Evolutionary conservation across 2,888 invertebrate species (phyloP), one percentile per base, ranked within the genome.

Genomic region (Dicranocentrus wangi): DNA sequence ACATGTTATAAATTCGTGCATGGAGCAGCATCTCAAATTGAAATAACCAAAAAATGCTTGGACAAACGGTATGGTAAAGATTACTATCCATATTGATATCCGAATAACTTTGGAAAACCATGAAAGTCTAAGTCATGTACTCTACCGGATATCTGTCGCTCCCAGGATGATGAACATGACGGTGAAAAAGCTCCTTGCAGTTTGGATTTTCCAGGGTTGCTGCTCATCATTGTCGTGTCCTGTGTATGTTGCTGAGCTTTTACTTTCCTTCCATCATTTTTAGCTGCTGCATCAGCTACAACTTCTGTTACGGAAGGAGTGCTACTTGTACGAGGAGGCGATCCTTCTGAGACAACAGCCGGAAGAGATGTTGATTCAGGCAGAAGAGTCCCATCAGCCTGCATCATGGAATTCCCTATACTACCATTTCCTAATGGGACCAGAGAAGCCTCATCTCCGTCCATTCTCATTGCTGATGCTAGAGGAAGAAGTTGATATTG

Each of bases 361-460:
- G 81, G 70, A 63, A 43, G 65, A 28, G 65, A 63, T 51, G 77
- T 78, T 83, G 73, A 61, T 70, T 58, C 71, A 65, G 70, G 55
- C 65, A 53, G 42, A 58, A 71, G 76, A 66, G 76, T 83, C 58
- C 77, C 82, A 85, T 85, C 85, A 70, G 81, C 81, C 72, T 82
- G 81, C 65, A 83, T 71, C 76, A 85, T 80, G 70, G 71, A 82
- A 85, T 84, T 86, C 85, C 83, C 85, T 61, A 70, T 21, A 70
- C 83, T 82, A 42, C 77, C 80, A 80, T 83, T 82, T 81, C 76
- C 81, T 82, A 81, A 71, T 82, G 82, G 66, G 75, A 71, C 78
- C 43, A 58, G 55, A 53, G 78, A 70, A 63, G 53, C 65, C 65
- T 71, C 78, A 65, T 78, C 78, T 71, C 61, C 70, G 68, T 76